Evolutionary conservation across 1,140 invertebrate species (phyloP).

Genomic region (Pseudobourletiella spinata): DNA sequence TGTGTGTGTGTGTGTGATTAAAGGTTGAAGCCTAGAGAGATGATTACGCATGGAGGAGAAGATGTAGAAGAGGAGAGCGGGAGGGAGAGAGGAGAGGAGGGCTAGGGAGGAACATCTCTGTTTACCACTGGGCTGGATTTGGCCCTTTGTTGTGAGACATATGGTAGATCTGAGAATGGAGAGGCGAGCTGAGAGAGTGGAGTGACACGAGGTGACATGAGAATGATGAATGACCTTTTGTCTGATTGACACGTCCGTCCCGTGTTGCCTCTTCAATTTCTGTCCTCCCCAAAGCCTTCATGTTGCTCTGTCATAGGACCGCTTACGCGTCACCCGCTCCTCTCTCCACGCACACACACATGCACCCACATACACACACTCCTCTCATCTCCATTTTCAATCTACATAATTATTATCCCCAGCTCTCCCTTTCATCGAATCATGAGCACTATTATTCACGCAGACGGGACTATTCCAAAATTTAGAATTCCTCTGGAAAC

Average conservation of each 20-base stretch:
- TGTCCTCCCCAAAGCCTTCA: conserved; percentile 14
- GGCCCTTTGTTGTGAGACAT: background rate
- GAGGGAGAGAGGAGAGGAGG: conserved; percentile 1
- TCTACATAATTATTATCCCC: conserved; percentile 29
- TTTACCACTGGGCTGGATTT: background rate
- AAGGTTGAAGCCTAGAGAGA: background rate
- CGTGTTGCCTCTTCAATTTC: conserved; percentile 19
- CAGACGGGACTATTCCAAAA: background rate
- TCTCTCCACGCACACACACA: background rate
- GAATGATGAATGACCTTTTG: conserved; percentile 30
- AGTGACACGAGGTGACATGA: conserved; percentile 14
- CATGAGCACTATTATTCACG: background rate
- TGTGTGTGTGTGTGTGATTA: background rate
- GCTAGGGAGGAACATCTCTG: conserved; percentile 2
- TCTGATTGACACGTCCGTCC: conserved; percentile 33
- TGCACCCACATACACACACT: background rate
- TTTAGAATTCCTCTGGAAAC: background rate
- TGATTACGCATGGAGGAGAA: background rate
- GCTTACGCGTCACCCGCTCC: background rate
- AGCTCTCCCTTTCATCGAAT: conserved; percentile 23
- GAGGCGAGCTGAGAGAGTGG: background rate
- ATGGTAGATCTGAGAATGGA: background rate
- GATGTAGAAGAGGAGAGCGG: background rate
- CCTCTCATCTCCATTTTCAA: conserved; percentile 19
- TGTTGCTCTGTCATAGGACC: no score